Conservation (phyloP, 1,140 invertebrate species). For the Sitophilus oryzae region DNA sequence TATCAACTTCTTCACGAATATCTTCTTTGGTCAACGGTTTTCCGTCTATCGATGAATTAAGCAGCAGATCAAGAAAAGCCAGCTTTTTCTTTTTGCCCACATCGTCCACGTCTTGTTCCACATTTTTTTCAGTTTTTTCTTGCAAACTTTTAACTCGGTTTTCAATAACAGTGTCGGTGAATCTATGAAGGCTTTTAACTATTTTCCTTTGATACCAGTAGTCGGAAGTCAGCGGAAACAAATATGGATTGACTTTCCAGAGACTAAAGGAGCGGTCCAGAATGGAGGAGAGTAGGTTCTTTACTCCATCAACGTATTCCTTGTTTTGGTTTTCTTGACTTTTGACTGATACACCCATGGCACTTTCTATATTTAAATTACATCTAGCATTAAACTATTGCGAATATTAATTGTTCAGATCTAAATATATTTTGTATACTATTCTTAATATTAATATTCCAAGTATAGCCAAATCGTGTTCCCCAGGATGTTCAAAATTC, state of each 20-base stretch:
- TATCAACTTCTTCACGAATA: conserved; percentile 78
- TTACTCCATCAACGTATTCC: conserved; percentile 8
- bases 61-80: conserved; percentile 69
- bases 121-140: conserved; percentile 8
- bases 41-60: conserved; percentile 56
- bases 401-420: too few species aligned
- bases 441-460: too few species aligned
- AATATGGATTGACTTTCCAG: background rate
- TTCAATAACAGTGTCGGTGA: conserved; percentile 46
- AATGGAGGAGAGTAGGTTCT: conserved; percentile 1
- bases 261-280: background rate
- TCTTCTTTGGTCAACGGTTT: conserved; percentile 54
- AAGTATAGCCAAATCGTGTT: too few species aligned
- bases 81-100: conserved; percentile 49
- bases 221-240: conserved; percentile 5
- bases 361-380: conserved; percentile 10
- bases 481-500: too few species aligned
- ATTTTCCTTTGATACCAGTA: conserved; percentile 36
- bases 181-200: conserved; percentile 47
- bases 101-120: conserved; percentile 22
- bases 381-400: too few species aligned
- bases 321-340: conserved; percentile 4
- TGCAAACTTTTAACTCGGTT: conserved; percentile 38
- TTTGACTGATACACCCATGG: conserved; percentile 13
- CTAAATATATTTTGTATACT: too few species aligned